Evolutionary conservation across 2,113 vertebrate genomes (phyloP), one percentile per base, ranked within the genome.

Genomic region (Pangasianodon gigas): DNA sequence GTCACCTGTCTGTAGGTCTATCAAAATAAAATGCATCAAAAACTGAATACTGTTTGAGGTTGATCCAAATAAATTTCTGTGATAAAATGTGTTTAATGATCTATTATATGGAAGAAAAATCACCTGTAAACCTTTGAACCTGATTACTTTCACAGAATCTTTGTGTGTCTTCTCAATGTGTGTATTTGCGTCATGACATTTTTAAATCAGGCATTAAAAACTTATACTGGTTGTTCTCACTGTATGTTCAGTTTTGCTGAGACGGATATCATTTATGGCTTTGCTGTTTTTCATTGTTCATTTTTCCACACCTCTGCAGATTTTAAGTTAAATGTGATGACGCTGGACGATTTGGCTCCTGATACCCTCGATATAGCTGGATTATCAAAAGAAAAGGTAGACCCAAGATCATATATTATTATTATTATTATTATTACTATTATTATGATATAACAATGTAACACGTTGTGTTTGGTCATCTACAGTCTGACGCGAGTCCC

Each of bases 311-410:
- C 37, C 10, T 56, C 85, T 91, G 32, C 93, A 98, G 98, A 95
- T 51, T 98, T 98, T 91, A 95, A 94, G 89, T 83, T 96, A 26
- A 98, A 98, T 32, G 79, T 98, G 79, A 92, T 97, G 93, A 96
- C 96, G 41, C 92, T 99, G 18, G 97, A 98, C 21, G 97, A 98
- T 52, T 82, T 99, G 87, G 93, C 77, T 11, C 94, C 96, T 41
- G 89, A 87, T 69, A 4, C 41, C 26, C 7, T 84, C 44, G 90
- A 79, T 58, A 56, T 92, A 67, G 51, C 77, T 37, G 89, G 88
- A 44, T 91, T 91, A 51, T 37, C 41, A 2, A 51, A 84, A 88
- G 52, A 92, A 41, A 54, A 93, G 93, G 95, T 91, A 90, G 32
- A 52, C 14, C 13, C 24, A 41, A 29, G 24, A 69, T 71, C 13